phyloP scores from a whole-genome alignment of 2,888 invertebrate species.

The Antitype chi region DNA sequence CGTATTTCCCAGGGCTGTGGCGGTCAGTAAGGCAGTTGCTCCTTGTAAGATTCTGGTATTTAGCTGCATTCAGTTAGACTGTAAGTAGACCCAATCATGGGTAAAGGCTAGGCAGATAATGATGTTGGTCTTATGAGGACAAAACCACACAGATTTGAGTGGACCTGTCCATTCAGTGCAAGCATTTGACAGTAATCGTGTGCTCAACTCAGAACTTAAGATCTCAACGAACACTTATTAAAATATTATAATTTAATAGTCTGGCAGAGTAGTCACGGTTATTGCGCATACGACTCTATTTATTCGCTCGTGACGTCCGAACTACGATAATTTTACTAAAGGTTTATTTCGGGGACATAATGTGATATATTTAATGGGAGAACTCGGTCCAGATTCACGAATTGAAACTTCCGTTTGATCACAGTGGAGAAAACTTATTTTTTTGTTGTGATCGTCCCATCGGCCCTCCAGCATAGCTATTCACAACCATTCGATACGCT shows the following conservation, averaged over 20 bases:
- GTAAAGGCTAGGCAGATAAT: no score
- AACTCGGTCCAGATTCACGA: slow-evolving; percentile 27
- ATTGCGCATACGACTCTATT: slow-evolving; percentile 39
- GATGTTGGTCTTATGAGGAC: neutral
- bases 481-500: no score
- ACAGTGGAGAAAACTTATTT: neutral
- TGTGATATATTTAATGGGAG: slow-evolving; percentile 31
- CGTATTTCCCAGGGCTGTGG: no score
- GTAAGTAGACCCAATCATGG: no score
- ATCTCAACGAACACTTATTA: slow-evolving; percentile 5
- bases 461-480: no score
- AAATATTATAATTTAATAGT: slow-evolving; percentile 30
- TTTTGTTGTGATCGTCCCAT: neutral
- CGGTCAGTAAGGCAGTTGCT: no score
- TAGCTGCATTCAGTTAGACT: no score
- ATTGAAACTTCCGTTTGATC: slow-evolving; percentile 40
- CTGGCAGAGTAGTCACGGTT: slow-evolving; percentile 6
- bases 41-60: no score
- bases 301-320: slow-evolving; percentile 40
- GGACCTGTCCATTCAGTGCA: neutral
- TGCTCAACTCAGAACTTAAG: neutral
- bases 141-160: neutral
- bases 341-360: slow-evolving; percentile 47
- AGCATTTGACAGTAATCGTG: neutral
- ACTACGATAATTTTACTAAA: slow-evolving; percentile 32